phyloP scores from a whole-genome alignment of 2,797 vertebrate genomes.

The Eospalax fontanierii region DNA sequence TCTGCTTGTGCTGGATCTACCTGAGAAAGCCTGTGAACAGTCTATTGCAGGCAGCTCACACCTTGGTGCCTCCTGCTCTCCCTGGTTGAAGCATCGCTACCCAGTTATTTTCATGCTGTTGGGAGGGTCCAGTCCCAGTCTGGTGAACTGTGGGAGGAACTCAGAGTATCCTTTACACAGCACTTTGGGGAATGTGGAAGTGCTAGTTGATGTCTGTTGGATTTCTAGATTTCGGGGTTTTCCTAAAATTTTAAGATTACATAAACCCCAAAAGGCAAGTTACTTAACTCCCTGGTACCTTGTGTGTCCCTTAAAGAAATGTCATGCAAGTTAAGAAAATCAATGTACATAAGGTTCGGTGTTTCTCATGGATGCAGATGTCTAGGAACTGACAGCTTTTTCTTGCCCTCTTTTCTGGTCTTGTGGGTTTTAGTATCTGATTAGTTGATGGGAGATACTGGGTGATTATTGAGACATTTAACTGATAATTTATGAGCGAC shows the following conservation, averaged over 20 bases:
- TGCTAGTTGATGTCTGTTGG: not conserved
- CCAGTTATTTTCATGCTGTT: not conserved
- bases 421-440: conserved; percentile 10
- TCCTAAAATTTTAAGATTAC: conserved; percentile 27
- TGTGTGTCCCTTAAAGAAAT: not conserved
- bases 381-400: not conserved
- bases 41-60: not conserved
- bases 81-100: not conserved
- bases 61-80: not conserved
- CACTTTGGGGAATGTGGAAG: not conserved
- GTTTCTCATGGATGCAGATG: not conserved
- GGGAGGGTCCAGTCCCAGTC: conserved; percentile 1
- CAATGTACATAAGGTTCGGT: not conserved
- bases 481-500: not conserved
- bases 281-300: conserved; percentile 50
- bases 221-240: conserved; percentile 48
- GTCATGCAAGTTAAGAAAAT: conserved; percentile 35
- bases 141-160: not conserved
- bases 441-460: not conserved
- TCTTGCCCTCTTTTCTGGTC: not conserved
- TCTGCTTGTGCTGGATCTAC: not conserved
- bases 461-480: not conserved
- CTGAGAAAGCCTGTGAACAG: not conserved
- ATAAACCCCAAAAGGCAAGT: conserved; percentile 61
- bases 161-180: not conserved